Conservation (phyloP, 2,113 vertebrate genomes). For the Setophaga coronata region DNA sequence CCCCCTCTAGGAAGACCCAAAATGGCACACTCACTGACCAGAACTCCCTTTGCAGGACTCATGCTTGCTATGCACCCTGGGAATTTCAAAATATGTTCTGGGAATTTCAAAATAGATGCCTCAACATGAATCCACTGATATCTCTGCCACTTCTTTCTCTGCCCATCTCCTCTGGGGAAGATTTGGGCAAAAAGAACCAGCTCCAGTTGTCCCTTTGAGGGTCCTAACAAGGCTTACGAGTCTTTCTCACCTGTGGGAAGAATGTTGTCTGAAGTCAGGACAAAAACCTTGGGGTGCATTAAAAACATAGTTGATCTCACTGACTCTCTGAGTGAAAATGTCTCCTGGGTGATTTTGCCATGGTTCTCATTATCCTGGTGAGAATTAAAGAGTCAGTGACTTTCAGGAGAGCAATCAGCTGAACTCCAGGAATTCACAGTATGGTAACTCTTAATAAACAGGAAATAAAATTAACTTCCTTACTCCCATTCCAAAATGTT, state of each 20-base stretch:
- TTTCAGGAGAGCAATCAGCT: not conserved
- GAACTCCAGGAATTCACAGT: not conserved
- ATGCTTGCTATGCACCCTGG: rapidly evolving
- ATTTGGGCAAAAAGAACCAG: not conserved
- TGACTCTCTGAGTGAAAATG: not conserved
- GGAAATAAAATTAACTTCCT: constrained; percentile 15
- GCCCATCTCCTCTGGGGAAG: not conserved
- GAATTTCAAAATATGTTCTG: not conserved
- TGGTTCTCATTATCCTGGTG: not conserved
- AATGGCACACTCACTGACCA: not conserved
- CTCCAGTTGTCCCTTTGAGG: not conserved
- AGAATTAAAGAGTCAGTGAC: not conserved
- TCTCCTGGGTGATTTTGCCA: not conserved
- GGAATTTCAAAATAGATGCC: not conserved
- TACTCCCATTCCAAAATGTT: not conserved
- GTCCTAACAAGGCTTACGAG: not conserved
- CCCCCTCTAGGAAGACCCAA: not conserved
- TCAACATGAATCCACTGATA: not conserved
- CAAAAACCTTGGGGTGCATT: not conserved
- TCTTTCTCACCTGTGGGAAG: not conserved
- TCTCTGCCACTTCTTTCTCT: not conserved
- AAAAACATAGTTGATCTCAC: not conserved
- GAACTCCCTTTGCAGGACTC: not conserved
- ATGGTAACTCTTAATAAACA: constrained; percentile 21
- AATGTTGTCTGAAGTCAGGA: not conserved